Evolutionary conservation across 2,888 invertebrate species (phyloP), one percentile per base, ranked within the genome.

Genomic region (Tryphoninae sp.): DNA sequence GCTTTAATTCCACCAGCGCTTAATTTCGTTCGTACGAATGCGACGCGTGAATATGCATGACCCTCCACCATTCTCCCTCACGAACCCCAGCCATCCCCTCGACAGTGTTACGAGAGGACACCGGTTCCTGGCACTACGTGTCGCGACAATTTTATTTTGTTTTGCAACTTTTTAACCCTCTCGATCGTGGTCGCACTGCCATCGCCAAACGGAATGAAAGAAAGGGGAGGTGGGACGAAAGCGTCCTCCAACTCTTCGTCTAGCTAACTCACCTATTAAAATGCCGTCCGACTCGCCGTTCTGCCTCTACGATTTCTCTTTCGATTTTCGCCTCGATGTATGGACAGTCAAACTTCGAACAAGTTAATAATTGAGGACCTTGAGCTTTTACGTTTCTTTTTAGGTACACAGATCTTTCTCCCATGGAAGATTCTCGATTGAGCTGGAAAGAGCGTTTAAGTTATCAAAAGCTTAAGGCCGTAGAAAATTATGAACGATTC

Each of bases 1-100:
- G 83, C 85, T 88, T 88, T 87, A 87, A 88, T 88, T 88, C 87
- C 87, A 69, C 76, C 51, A 73, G 76, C 73, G 82, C 79, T 82
- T 80, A 82, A 82, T 82, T 82, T 80, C 79, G 85, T 85, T 85
- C 85, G 86, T 86, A 87, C 87, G 86, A 86, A 85, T 88, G 86
- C 85, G 85, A 86, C 85, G 82, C 85, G 87, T 87, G 88, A 88
- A 88, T 88, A 88, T 83, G 78, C 78, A 80, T 84, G 78, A 79
- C 61, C 69, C 67, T 45, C 45, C 65, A 13, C 67, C 22, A 8
- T 19, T 55, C 51, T 3, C 49, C 51, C 11, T 13, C 51, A 62
- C 26, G 40, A 40, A 40, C 40, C 64, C 58, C 55, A 71, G 19
- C 8, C 69, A 61, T 59, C 75, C 61, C 79, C 76, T 78, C 69